Conservation (phyloP, 2,888 invertebrate genomes). For the Ferdinandea cuprea region DNA sequence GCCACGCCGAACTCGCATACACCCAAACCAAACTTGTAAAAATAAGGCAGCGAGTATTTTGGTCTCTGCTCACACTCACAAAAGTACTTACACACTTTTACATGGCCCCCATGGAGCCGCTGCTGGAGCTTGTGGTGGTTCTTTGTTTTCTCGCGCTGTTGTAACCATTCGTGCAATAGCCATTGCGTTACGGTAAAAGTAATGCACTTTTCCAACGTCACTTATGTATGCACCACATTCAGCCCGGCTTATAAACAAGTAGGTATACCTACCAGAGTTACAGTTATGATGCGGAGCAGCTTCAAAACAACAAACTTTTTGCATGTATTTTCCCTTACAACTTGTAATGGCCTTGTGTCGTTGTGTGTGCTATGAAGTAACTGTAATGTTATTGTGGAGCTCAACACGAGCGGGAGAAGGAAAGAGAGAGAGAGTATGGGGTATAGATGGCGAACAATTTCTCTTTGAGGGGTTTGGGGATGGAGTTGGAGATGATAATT, state of each 20-base stretch:
- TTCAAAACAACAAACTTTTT: not conserved
- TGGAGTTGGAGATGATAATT: not conserved
- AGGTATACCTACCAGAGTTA: too few relatives aligned
- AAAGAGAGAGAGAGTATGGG: constrained; percentile 15
- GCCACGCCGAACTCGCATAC: not conserved
- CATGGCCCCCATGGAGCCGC: not conserved
- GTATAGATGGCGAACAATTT: constrained; percentile 11
- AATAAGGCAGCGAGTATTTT: too few relatives aligned
- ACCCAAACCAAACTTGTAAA: too few relatives aligned
- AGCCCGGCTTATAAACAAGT: not conserved
- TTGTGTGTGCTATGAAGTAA: not conserved
- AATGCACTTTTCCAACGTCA: constrained; percentile 27
- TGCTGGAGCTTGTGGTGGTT: not conserved
- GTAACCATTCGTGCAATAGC: too few relatives aligned
- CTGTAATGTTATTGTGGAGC: not conserved
- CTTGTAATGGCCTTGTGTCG: constrained; percentile 35
- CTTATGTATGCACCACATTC: not conserved
- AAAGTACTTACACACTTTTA: too few relatives aligned
- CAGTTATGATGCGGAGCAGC: not conserved
- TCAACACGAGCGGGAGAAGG: too few relatives aligned
- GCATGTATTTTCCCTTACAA: not conserved
- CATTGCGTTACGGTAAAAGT: not conserved
- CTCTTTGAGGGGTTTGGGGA: too few relatives aligned
- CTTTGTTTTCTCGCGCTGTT: constrained; percentile 2
- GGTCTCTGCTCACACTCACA: too few relatives aligned